phyloP scores from a whole-genome alignment of 2,797 vertebrate species.

The Trichosurus vulpecula region DNA sequence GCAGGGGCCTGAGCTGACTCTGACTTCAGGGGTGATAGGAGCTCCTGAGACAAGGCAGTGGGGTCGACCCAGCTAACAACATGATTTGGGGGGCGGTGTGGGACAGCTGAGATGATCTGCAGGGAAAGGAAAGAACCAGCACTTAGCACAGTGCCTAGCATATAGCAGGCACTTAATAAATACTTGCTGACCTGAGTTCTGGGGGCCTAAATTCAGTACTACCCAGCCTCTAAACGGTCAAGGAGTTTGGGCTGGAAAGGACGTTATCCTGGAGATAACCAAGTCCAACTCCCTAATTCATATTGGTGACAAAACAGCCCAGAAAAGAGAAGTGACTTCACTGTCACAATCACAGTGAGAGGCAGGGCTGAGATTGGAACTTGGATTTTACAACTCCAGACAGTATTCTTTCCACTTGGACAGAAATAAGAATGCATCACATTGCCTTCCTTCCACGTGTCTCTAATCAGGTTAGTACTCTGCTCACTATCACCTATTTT shows the following conservation, averaged over 20 bases:
- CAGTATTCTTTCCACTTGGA: background rate
- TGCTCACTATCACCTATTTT: background rate
- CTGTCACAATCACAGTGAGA: background rate
- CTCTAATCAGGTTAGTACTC: background rate
- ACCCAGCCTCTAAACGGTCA: background rate
- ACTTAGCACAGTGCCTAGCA: background rate
- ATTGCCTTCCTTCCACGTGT: background rate
- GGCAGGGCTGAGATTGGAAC: background rate
- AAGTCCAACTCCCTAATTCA: background rate
- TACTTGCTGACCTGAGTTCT: background rate
- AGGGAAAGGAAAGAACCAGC: slow-evolving; percentile 13
- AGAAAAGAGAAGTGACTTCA: background rate
- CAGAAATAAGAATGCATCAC: background rate
- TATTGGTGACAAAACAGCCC: background rate
- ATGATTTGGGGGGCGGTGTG: slow-evolving; percentile 78
- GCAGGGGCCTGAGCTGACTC: background rate
- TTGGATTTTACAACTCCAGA: background rate
- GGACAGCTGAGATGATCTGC: slow-evolving; percentile 10
- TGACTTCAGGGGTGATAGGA: slow-evolving; percentile 79
- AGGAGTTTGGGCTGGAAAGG: background rate
- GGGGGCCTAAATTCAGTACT: background rate
- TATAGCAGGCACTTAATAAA: background rate
- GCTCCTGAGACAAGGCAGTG: slow-evolving; percentile 86
- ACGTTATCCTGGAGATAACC: background rate
- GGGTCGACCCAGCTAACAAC: slow-evolving; percentile 90